Base-by-base conservation (phyloP, 2,888 invertebrate genomes). In the Synanthedon tipuliformis region DNA sequence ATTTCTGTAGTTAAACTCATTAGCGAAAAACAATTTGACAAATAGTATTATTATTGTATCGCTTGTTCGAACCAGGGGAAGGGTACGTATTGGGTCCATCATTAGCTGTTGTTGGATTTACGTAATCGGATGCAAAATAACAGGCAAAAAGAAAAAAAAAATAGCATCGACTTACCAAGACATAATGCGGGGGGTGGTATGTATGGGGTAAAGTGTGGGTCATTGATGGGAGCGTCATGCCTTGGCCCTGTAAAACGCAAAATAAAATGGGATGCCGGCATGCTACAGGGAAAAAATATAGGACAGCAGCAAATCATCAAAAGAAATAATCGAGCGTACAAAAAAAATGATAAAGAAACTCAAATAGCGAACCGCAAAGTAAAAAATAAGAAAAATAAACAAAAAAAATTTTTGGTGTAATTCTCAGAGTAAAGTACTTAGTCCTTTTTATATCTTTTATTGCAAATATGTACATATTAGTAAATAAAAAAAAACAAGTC, bases 101-200 rank as follows among this genome's bases (percentile, higher is more conserved):
- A 34, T 34, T 34, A 34, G 34, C 34, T 3, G 34, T 34, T 34
- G 34, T 34, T 34, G 34, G 34, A 3, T 34, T 34, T 3, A 34
- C 34, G 10, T 3, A 10, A 34, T 34, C 34, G 34, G 34, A 34
- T 34, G 34, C 34, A 34, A 59, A 57, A 53, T 48, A 55, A 60
- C 54, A 41, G 50, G 54, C 13, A 48, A 55, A 23, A 23, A 54
- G 54, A 55, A 58, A 56, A 59, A 59, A 57, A 61, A 58, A 64
- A 58, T 60, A 59, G 59, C 67, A 62, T n/a, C 12, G 60, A 88
- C 88, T 88, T 85, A 88, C 88, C 88, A 88, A 75, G 70, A 85
- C 78, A 82, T 74, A 88, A 86, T 88, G 88, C 77, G 88, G 86
- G 78, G 87, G 80, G 67, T 88, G 88, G 75, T 82, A 87, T 84